Evolutionary conservation across 2,888 invertebrate species (phyloP).

Genomic region (Rosalia funebris): DNA sequence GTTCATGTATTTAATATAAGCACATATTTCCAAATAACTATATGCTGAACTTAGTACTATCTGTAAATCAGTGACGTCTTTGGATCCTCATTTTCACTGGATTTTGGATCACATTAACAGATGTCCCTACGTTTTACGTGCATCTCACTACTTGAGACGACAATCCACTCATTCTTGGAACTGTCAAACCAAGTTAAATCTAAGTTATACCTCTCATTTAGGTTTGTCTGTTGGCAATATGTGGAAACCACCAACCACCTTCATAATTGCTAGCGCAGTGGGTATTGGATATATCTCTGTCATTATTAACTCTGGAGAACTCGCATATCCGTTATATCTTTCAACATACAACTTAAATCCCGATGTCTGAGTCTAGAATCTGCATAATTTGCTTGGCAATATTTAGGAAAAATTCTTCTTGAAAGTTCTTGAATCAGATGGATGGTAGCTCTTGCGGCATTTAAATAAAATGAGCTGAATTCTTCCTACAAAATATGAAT

Average conservation of each 20-base stretch:
- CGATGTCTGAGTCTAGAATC: constrained; percentile 71
- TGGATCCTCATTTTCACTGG: too few species aligned
- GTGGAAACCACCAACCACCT: constrained; percentile 97
- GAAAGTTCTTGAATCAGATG: constrained; percentile 75
- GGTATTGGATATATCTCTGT: constrained; percentile 89
- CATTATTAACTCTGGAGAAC: constrained; percentile 89
- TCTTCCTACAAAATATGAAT: too few species aligned
- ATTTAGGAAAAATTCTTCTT: constrained; percentile 86
- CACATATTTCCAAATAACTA: too few species aligned
- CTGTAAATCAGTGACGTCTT: too few species aligned
- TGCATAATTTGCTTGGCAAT: constrained; percentile 82
- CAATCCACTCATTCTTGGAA: constrained; percentile 82
- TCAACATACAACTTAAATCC: constrained; percentile 80
- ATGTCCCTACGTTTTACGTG: constrained; percentile 65
- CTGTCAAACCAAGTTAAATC: constrained; percentile 94
- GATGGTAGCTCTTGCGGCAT: constrained; percentile 64
- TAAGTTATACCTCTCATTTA: constrained; percentile 88
- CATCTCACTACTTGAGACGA: constrained; percentile 77
- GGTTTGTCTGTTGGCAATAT: constrained; percentile 92
- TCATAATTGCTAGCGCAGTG: constrained; percentile 94
- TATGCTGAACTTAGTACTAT: too few species aligned
- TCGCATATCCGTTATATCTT: constrained; percentile 88
- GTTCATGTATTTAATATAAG: constrained; percentile 16
- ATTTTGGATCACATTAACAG: too few species aligned
- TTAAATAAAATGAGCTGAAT: constrained; percentile 57